These are phyloP conservation scores for Psittacus erithacus DNA, from an alignment of 2,113 vertebrate species.

Conservation along the genomic window DNA sequence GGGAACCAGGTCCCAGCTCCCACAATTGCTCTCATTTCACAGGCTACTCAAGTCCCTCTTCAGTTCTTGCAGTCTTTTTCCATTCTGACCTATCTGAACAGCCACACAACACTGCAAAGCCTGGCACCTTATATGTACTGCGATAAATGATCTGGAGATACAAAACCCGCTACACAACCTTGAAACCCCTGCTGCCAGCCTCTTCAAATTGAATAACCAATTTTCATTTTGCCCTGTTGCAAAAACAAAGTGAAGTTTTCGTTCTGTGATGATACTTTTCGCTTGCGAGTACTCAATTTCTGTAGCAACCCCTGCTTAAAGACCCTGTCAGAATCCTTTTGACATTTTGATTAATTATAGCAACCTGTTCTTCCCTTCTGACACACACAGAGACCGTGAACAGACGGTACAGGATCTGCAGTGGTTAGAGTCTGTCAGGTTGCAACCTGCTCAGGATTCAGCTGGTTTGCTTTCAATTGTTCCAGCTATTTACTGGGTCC, in stretches of 20 bases:
- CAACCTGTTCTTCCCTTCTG: constrained; percentile 10
- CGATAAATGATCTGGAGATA: background rate
- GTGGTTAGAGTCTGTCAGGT: background rate
- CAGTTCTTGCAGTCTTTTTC: background rate
- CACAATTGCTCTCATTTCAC: background rate
- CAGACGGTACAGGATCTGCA: background rate
- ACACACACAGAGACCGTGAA: background rate
- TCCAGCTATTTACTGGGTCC: background rate
- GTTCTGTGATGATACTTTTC: background rate
- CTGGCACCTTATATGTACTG: background rate
- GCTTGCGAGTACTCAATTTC: background rate
- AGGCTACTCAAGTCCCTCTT: background rate
- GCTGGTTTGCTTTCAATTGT: background rate
- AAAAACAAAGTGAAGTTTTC: constrained; percentile 37
- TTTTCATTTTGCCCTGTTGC: constrained; percentile 29
- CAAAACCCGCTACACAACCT: background rate
- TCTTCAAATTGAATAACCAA: constrained; percentile 25
- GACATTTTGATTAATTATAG: constrained; percentile 41
- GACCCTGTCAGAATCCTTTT: constrained; percentile 34
- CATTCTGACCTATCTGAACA: constrained; percentile 1
- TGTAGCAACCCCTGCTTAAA: constrained; percentile 31
- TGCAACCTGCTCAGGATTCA: constrained; percentile 19
- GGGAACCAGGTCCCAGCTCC: background rate
- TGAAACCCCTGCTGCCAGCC: background rate
- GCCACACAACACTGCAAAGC: background rate